A percentile compares a stretch with the other conserved stretches of the same genome.
phyloP scores from a whole-genome alignment of 2,888 invertebrate genomes.

The Catocala nupta region DNA sequence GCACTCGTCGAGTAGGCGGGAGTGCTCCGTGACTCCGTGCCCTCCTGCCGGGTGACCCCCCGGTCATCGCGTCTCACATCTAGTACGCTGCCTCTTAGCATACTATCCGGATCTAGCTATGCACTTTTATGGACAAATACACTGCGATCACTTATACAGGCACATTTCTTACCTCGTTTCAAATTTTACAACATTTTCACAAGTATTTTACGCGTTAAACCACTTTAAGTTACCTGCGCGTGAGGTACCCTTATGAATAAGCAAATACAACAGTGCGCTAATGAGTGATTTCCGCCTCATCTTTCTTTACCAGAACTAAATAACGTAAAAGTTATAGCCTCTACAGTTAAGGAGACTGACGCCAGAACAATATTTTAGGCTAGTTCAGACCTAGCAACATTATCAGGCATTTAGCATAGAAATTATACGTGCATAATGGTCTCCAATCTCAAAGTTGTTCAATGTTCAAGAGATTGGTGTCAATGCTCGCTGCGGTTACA shows the following conservation, averaged over 20 bases:
- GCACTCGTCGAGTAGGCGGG: constrained; percentile 59
- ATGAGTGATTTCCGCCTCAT: constrained; percentile 10
- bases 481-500: constrained; percentile 86
- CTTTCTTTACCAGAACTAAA: neutral
- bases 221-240: constrained; percentile 1
- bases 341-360: too few relatives aligned
- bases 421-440: constrained; percentile 52
- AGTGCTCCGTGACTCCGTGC: constrained; percentile 57
- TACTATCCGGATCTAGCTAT: constrained; percentile 51
- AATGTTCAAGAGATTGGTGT: constrained; percentile 82
- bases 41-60: constrained; percentile 65
- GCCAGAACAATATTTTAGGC: neutral
- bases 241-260: constrained; percentile 2
- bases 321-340: too few relatives aligned
- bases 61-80: constrained; percentile 71
- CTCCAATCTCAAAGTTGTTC: constrained; percentile 68
- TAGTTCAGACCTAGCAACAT: constrained; percentile 17
- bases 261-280: constrained; percentile 8
- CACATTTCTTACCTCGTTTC: neutral
- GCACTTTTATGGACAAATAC: constrained; percentile 44
- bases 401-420: constrained; percentile 39
- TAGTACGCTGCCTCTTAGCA: constrained; percentile 59
- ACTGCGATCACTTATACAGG: neutral
- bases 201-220: constrained; percentile 3
- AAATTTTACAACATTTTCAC: neutral